Evolutionary conservation across 2,888 invertebrate genomes (phyloP).

Genomic region (Ormyrus labotus): DNA sequence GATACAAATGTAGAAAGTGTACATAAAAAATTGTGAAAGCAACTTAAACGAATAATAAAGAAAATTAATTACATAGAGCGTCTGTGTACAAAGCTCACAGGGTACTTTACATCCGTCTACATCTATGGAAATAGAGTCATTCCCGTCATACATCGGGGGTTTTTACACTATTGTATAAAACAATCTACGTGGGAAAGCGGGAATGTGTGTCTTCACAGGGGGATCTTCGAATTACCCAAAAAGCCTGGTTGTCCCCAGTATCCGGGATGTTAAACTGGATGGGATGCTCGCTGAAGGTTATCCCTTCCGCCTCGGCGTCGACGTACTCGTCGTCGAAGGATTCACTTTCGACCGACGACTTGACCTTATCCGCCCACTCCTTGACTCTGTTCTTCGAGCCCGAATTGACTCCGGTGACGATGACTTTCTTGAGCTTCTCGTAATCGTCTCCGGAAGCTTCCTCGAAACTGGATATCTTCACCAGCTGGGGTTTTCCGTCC

Average conservation of each 20-base stretch:
- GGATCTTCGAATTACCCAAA: slow-evolving; percentile 70
- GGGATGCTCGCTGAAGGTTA: slow-evolving; percentile 56
- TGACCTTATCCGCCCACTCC: slow-evolving; percentile 17
- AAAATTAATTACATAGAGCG: slow-evolving; percentile 23
- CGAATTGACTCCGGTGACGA: not conserved
- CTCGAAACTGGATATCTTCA: slow-evolving; percentile 67
- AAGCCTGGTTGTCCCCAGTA: slow-evolving; percentile 68
- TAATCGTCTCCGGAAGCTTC: slow-evolving; percentile 66
- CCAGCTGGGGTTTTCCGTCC: slow-evolving; percentile 43
- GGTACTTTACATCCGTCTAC: slow-evolving; percentile 13
- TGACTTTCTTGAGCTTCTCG: slow-evolving; percentile 58
- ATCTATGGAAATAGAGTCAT: slow-evolving; percentile 16
- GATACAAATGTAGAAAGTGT: slow-evolving; percentile 15
- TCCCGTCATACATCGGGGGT: slow-evolving; percentile 41
- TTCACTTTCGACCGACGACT: slow-evolving; percentile 64
- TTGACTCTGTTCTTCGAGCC: not conserved
- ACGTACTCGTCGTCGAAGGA: slow-evolving; percentile 64
- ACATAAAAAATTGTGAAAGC: slow-evolving; percentile 35
- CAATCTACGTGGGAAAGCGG: slow-evolving; percentile 15
- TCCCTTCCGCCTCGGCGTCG: slow-evolving; percentile 64
- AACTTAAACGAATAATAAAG: slow-evolving; percentile 12
- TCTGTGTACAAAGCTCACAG: slow-evolving; percentile 12
- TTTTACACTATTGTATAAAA: slow-evolving; percentile 6
- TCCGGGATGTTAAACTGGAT: slow-evolving; percentile 70
- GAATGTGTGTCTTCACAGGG: not conserved